Conservation (phyloP, 2,888 invertebrate species). For the Drosophila affinis region DNA sequence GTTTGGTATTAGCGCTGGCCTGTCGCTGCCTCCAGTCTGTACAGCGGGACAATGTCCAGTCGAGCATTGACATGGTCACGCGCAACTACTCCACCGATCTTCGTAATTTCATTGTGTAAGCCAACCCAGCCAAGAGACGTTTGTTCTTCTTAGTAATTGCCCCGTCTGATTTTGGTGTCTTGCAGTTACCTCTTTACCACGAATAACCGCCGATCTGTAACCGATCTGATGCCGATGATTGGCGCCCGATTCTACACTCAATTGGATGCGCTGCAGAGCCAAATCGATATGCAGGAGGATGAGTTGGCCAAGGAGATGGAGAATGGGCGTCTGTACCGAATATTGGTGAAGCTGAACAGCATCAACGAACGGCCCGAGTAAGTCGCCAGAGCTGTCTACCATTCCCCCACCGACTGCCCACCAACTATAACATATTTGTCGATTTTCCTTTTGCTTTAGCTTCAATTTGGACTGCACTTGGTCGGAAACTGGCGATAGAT, state of each 20-base stretch:
- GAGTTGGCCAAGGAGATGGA: conserved; percentile 97
- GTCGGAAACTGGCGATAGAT: conserved; percentile 99
- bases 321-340: conserved; percentile 95
- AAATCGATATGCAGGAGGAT: conserved; percentile 94
- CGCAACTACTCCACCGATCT: conserved; percentile 96
- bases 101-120: conserved; percentile 95
- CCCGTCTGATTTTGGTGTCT: background rate
- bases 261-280: conserved; percentile 94
- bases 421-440: background rate
- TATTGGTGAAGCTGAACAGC: conserved; percentile 95
- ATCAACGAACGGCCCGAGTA: conserved; percentile 98
- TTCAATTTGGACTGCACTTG: conserved; percentile 96
- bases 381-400: conserved; percentile 77
- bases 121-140: background rate
- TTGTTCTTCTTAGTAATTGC: background rate
- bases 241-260: conserved; percentile 98
- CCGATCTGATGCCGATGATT: conserved; percentile 99
- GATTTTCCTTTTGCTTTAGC: conserved; percentile 84
- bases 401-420: too few relatives aligned
- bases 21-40: conserved; percentile 95
- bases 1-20: conserved; percentile 95
- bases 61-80: conserved; percentile 94
- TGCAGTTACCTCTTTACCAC: conserved; percentile 89
- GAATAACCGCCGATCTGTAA: conserved; percentile 90
- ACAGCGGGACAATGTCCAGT: conserved; percentile 93